phyloP scores from a whole-genome alignment of 2,113 vertebrate species.

The Oryzias woworae region DNA sequence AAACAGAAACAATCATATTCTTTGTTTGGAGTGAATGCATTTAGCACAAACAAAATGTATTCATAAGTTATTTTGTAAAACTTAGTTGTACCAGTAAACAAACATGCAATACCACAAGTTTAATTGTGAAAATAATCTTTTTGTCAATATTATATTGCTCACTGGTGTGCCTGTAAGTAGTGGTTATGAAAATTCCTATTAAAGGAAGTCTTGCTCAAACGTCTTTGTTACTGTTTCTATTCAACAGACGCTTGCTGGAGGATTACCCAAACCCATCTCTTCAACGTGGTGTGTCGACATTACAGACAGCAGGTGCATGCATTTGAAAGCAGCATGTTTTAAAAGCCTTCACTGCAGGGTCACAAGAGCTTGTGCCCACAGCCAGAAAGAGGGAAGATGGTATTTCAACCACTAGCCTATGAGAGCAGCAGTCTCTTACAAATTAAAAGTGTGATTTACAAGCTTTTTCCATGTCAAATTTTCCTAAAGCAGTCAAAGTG shows the following conservation, averaged over 20 bases:
- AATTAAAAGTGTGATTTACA: background rate
- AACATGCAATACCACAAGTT: no score
- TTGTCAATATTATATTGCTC: no score
- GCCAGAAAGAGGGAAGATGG: slow-evolving; percentile 6
- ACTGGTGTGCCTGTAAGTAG: slow-evolving; percentile 2
- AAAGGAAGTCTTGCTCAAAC: background rate
- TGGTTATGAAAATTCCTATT: slow-evolving; percentile 12
- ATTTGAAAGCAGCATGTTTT: slow-evolving; percentile 46
- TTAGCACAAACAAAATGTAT: no score
- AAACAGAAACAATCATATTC: no score
- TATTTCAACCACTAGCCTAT: slow-evolving; percentile 4
- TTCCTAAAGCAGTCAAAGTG: no score
- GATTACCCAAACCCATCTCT: slow-evolving; percentile 58
- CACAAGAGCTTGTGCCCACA: slow-evolving; percentile 8
- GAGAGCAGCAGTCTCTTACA: background rate
- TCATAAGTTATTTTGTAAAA: no score
- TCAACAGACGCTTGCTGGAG: slow-evolving; percentile 41
- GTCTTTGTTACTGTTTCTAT: slow-evolving; percentile 6
- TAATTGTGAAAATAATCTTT: no score
- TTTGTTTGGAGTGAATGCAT: no score
- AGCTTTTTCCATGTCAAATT: no score
- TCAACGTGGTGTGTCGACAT: slow-evolving; percentile 25
- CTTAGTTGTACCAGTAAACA: no score
- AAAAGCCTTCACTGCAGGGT: slow-evolving; percentile 43
- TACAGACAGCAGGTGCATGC: slow-evolving; percentile 34